Evolutionary conservation across 2,888 invertebrate genomes (phyloP).

Genomic region (Osmoderma eremita): DNA sequence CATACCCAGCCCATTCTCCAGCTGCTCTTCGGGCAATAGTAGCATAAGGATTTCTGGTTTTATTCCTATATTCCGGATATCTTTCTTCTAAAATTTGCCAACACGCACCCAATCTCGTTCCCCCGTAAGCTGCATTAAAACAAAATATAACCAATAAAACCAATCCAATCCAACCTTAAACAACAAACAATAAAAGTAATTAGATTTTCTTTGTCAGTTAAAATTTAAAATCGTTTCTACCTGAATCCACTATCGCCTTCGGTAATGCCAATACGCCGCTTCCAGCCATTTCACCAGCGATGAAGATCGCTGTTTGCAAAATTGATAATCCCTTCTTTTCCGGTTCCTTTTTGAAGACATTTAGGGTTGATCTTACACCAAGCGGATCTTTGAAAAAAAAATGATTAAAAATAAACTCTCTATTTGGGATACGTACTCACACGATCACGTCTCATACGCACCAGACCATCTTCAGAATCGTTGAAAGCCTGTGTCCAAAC

Average conservation of each 20-base stretch:
- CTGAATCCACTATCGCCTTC: conserved; percentile 71
- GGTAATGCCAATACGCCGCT: conserved; percentile 78
- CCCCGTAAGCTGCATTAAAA: conserved; percentile 72
- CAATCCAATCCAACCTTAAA: conserved; percentile 75
- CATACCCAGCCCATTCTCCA: conserved; percentile 70
- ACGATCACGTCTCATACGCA: conserved; percentile 29
- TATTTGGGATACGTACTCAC: conserved; percentile 31
- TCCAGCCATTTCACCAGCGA: conserved; percentile 78
- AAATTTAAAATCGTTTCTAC: conserved; percentile 59
- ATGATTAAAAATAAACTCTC: conserved; percentile 9
- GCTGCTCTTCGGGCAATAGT: conserved; percentile 73
- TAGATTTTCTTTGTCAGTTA: too few species aligned
- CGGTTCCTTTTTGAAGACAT: not conserved
- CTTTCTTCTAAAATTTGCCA: conserved; percentile 77
- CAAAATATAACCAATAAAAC: conserved; percentile 70
- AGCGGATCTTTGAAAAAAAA: not conserved
- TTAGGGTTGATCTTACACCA: not conserved
- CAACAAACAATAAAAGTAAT: not conserved
- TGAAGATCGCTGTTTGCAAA: conserved; percentile 69
- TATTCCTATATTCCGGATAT: conserved; percentile 69
- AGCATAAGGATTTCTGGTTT: conserved; percentile 74
- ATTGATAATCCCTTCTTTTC: conserved; percentile 59
- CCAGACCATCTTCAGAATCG: conserved; percentile 51
- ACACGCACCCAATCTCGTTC: conserved; percentile 73
- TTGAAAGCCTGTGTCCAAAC: conserved; percentile 56